Conservation (phyloP, 2,797 vertebrate genomes). For the Manis javanica region DNA sequence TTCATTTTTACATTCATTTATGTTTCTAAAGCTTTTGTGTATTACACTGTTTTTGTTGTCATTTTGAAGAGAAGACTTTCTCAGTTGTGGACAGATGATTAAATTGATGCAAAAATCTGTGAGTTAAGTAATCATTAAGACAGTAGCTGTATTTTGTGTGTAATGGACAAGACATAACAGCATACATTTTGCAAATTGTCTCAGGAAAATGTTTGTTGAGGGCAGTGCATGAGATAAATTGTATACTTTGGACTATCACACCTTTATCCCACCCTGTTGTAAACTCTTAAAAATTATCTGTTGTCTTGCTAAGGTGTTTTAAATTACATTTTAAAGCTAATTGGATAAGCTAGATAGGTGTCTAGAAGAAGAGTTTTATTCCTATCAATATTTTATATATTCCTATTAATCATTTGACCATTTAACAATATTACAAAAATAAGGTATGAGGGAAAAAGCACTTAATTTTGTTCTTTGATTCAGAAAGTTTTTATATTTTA, state of each 20-base stretch:
- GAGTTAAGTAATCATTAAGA: neutral
- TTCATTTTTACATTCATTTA: neutral
- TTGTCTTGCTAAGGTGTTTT: neutral
- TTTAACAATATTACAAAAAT: neutral
- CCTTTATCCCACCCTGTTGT: neutral
- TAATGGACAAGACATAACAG: accelerated
- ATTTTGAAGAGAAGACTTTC: neutral
- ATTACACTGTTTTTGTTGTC: neutral
- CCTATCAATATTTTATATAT: neutral
- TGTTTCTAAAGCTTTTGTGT: neutral
- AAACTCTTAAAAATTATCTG: neutral
- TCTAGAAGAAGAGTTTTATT: neutral
- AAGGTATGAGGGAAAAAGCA: neutral
- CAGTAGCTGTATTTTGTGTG: neutral
- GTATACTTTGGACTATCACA: neutral
- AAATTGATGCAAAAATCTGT: neutral
- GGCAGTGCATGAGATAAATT: neutral
- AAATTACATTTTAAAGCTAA: neutral
- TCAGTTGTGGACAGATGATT: neutral
- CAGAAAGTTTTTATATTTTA: neutral
- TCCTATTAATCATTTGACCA: neutral
- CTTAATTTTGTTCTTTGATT: neutral
- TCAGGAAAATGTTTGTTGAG: neutral
- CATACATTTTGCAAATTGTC: neutral
- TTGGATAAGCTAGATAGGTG: neutral